phyloP scores from a whole-genome alignment of 2,113 vertebrate species.

The Apteryx owenii region DNA sequence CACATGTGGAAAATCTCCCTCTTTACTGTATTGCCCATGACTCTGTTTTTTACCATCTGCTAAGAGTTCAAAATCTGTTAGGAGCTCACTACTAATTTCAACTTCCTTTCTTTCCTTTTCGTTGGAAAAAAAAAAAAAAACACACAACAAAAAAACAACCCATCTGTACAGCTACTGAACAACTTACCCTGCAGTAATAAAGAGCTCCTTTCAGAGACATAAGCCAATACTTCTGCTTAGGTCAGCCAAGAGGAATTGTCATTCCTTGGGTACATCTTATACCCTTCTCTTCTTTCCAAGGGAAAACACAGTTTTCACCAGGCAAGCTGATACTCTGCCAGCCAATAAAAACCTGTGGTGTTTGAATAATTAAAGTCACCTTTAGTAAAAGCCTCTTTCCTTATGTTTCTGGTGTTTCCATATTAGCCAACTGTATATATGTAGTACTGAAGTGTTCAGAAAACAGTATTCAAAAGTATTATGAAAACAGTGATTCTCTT shows the following conservation, averaged over 20 bases:
- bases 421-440: neutral
- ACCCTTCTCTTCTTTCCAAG: neutral
- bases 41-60: neutral
- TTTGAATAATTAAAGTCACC: neutral
- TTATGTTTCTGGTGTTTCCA: neutral
- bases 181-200: neutral
- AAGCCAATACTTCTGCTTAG: neutral
- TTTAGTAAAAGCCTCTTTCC: neutral
- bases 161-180: neutral
- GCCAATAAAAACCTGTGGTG: neutral
- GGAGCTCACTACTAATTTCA: neutral
- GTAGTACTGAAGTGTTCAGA: neutral
- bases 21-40: neutral
- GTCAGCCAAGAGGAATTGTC: conserved; percentile 39
- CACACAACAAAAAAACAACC: neutral
- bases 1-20: conserved; percentile 9
- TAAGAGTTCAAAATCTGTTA: neutral
- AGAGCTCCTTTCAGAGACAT: neutral
- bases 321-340: neutral
- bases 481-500: neutral
- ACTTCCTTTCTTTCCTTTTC: neutral
- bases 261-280: conserved; percentile 6
- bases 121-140: rapidly evolving
- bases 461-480: neutral
- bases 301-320: neutral